phyloP scores from a whole-genome alignment of 2,113 vertebrate species.

The Marmota flaviventris region DNA sequence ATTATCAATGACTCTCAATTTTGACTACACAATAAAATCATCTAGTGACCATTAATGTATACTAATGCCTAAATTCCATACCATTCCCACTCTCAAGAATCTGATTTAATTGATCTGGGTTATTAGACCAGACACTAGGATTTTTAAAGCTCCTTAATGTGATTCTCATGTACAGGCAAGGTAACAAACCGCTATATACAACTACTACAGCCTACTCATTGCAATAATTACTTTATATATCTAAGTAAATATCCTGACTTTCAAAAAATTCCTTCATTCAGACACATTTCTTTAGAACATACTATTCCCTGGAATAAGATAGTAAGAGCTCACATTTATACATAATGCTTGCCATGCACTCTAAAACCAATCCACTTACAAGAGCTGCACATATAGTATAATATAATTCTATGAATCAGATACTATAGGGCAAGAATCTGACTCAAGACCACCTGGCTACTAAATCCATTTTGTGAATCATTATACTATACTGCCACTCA shows the following conservation, averaged over 20 bases:
- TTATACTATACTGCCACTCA: conserved; percentile 1
- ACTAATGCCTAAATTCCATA: not conserved
- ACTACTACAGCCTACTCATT: not conserved
- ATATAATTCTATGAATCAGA: conserved; percentile 36
- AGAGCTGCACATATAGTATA: not conserved
- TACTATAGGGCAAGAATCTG: not conserved
- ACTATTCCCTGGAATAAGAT: conserved; percentile 28
- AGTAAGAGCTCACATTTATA: conserved; percentile 1
- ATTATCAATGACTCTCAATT: conserved; percentile 54
- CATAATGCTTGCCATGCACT: not conserved
- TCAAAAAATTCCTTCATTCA: conserved; percentile 53
- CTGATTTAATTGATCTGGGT: conserved; percentile 7
- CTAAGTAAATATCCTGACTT: conserved; percentile 24
- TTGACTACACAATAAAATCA: conserved; percentile 42
- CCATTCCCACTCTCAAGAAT: conserved; percentile 40
- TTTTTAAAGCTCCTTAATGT: conserved; percentile 58
- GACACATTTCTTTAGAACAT: conserved; percentile 61
- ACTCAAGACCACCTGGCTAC: conserved; percentile 7
- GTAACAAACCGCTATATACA: not conserved
- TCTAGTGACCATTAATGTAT: not conserved
- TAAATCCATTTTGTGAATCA: not conserved
- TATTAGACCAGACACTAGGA: not conserved
- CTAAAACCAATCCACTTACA: not conserved
- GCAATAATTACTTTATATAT: conserved; percentile 58
- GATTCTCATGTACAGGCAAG: conserved; percentile 34